Base-by-base conservation (phyloP, 2,888 invertebrate genomes). In the Mythimna loreyi region DNA sequence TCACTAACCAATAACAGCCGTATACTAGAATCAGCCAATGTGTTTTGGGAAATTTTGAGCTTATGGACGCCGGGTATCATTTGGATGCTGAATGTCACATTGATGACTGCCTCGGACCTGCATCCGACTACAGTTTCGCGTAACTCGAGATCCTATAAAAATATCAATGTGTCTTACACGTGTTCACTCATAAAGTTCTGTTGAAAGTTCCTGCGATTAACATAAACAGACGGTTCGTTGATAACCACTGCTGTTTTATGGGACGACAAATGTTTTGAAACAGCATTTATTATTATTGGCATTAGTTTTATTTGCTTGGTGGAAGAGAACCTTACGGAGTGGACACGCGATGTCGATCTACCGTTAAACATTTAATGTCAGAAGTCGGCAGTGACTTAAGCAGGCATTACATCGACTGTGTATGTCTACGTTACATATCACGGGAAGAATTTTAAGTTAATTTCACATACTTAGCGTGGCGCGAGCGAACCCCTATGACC, bases 1-100 rank as follows among this genome's bases (percentile, higher is more conserved):
- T 96, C 96, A 96, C 96, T 96, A 96, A 96, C 96, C 96, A 92
- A 94, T 93, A 88, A 93, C 95, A 95, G 96, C 94, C 96, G 96
- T 96, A 96, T 96, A 95, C 96, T 92, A 93, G 87, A 92, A 89
- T 96, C 94, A 95, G 95, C 95, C 95, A 95, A 95, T 93, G 94
- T 88, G 92, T 93, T 93, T 90, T 90, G 79, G 86, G 86, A 82
- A 90, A 89, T 91, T 90, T 95, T 94, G 94, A 95, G 94, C 94
- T 90, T 83, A 72, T 86, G 86, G 89, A 92, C 92, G 91, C 91
- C 77, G 93, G 91, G 92, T 88, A 86, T 82, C 82, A 85, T 85
- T 86, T 81, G 88, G 87, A 88, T 90, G 78, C 83, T 89, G 91
- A 91, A 91, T 90, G 89, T 90, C 90, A 90, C 75, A 72, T 67